Conservation (phyloP, 2,797 vertebrate genomes). For the Aulostomus chinensis region DNA sequence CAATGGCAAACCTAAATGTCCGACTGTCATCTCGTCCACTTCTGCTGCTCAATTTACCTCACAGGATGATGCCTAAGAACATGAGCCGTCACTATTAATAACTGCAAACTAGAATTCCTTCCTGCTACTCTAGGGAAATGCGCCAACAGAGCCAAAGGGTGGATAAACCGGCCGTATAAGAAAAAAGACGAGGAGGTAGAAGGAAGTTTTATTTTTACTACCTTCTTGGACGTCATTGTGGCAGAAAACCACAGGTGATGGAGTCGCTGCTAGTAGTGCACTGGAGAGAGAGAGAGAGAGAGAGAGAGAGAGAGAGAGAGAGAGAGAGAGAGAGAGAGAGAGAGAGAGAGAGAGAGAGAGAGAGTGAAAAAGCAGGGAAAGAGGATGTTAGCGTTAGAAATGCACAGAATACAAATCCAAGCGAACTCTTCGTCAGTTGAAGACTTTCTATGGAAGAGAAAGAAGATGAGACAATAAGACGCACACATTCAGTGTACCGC, state of each 20-base stretch:
- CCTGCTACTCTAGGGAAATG: constrained; percentile 7
- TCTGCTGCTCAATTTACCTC: constrained; percentile 1
- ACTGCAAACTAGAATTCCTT: not conserved
- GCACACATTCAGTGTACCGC: too few relatives aligned
- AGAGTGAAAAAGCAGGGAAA: too few relatives aligned
- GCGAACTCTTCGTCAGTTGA: too few relatives aligned
- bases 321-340: too few relatives aligned
- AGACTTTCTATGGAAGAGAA: too few relatives aligned
- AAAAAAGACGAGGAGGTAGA: too few relatives aligned
- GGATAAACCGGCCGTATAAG: constrained; percentile 13
- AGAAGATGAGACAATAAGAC: too few relatives aligned
- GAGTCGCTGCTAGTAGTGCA: constrained; percentile 82
- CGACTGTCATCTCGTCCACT: not conserved
- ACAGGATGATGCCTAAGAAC: constrained; percentile 14
- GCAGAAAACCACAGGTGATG: constrained; percentile 93
- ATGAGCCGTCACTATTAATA: constrained; percentile 29
- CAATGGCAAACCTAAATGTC: constrained; percentile 3
- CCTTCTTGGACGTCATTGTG: constrained; percentile 97
- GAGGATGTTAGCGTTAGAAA: too few relatives aligned
- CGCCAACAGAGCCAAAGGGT: not conserved
- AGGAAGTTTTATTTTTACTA: constrained; percentile 59
- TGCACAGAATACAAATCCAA: too few relatives aligned
- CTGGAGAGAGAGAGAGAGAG: constrained; percentile 56
- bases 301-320: not conserved
- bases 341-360: too few relatives aligned